Evolutionary conservation across 2,888 invertebrate species (phyloP).

Genomic region (Melieria crassipennis): DNA sequence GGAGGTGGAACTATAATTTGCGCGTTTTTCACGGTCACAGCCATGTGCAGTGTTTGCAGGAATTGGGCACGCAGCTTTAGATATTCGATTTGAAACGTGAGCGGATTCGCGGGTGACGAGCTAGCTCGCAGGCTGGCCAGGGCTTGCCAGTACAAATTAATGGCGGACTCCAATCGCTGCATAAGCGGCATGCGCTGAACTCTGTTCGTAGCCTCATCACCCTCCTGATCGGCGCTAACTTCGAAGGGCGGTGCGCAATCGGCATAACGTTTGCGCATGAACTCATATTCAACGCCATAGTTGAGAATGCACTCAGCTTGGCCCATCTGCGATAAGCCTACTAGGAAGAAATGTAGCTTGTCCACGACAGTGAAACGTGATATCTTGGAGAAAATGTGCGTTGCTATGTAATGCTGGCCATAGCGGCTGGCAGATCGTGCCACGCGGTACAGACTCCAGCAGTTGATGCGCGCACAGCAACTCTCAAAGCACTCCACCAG

Average conservation of each 20-base stretch:
- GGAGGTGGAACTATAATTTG: constrained; percentile 90
- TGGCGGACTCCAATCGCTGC: constrained; percentile 68
- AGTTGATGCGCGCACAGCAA: constrained; percentile 71
- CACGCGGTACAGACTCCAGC: constrained; percentile 88
- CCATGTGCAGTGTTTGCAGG: constrained; percentile 70
- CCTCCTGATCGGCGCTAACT: constrained; percentile 17
- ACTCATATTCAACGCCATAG: constrained; percentile 67
- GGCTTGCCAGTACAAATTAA: constrained; percentile 74
- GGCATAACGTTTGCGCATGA: constrained; percentile 60
- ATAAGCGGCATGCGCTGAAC: constrained; percentile 64
- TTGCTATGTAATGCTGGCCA: constrained; percentile 80
- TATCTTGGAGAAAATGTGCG: constrained; percentile 72
- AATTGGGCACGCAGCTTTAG: constrained; percentile 79
- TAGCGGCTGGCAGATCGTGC: constrained; percentile 87
- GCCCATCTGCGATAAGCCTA: constrained; percentile 80
- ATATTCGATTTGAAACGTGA: constrained; percentile 79
- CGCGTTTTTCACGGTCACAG: constrained; percentile 66
- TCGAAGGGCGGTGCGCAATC: constrained; percentile 53
- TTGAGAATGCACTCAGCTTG: constrained; percentile 76
- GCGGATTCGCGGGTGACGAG: constrained; percentile 66
- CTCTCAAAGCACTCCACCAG: constrained; percentile 71
- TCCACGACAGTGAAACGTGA: constrained; percentile 83
- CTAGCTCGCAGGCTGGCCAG: constrained; percentile 68
- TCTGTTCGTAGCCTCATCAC: constrained; percentile 29
- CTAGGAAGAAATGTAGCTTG: constrained; percentile 88